These are phyloP conservation scores for Dione juno DNA, from an alignment of 2,888 invertebrate genomes.

Conservation along the genomic window DNA sequence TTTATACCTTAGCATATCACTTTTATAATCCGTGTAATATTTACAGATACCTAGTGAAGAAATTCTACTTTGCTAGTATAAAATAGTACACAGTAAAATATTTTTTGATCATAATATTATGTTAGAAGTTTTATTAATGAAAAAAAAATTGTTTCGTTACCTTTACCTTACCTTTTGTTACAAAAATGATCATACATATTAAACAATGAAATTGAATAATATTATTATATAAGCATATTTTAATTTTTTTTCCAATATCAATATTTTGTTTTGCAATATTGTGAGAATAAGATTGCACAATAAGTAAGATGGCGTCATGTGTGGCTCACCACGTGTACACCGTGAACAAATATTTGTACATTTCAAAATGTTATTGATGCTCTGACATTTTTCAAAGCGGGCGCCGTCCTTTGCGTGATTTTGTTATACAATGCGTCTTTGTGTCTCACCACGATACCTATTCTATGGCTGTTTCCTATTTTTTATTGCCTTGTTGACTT, in stretches of 20 bases:
- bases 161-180: too few species aligned
- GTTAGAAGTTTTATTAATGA: too few species aligned
- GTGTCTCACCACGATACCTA: constrained; percentile 56
- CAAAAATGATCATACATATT: not conserved
- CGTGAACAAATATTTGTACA: constrained; percentile 75
- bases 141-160: too few species aligned
- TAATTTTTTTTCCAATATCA: not conserved
- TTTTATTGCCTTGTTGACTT: constrained; percentile 70
- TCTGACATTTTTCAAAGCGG: constrained; percentile 70
- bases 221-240: not conserved
- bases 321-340: constrained; percentile 76
- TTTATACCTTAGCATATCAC: not conserved
- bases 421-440: constrained; percentile 63
- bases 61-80: too few species aligned
- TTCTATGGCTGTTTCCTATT: constrained; percentile 66
- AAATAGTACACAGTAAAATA: too few species aligned
- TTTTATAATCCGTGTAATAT: not conserved
- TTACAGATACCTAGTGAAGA: too few species aligned
- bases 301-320: constrained; percentile 64
- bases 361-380: constrained; percentile 77
- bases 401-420: constrained; percentile 59
- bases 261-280: not conserved
- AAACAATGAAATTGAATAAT: not conserved
- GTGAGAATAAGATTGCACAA: constrained; percentile 14
- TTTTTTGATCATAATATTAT: too few species aligned